Evolutionary conservation across 1,140 invertebrate genomes (phyloP).

Genomic region (Mya arenaria): DNA sequence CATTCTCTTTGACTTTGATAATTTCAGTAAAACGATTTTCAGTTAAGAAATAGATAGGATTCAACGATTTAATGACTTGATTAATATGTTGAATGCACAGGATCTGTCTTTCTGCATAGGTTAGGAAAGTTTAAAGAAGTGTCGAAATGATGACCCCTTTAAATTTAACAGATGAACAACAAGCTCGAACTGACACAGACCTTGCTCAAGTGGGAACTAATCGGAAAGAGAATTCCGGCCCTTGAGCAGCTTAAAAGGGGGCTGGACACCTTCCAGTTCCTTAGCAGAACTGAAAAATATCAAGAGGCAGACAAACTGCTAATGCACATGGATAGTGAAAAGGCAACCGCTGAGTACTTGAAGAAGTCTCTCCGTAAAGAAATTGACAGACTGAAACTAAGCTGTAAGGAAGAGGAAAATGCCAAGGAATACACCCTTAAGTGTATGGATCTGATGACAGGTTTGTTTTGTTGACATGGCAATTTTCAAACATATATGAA

Average conservation of each 20-base stretch:
- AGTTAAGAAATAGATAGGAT: neutral
- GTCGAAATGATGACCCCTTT: no score
- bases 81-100: neutral
- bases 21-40: no score
- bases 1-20: no score
- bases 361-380: slow-evolving; percentile 43
- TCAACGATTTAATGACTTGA: neutral
- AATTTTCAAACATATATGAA: no score
- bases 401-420: slow-evolving; percentile 50
- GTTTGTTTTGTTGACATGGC: slow-evolving; percentile 4
- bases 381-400: slow-evolving; percentile 42
- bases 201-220: slow-evolving; percentile 58
- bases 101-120: no score
- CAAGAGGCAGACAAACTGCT: slow-evolving; percentile 48
- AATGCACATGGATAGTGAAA: slow-evolving; percentile 27
- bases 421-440: slow-evolving; percentile 54
- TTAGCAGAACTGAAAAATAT: slow-evolving; percentile 37
- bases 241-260: slow-evolving; percentile 56
- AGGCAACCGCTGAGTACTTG: slow-evolving; percentile 56
- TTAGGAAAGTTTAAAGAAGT: no score
- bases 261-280: slow-evolving; percentile 52
- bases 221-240: slow-evolving; percentile 49
- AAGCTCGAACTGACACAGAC: slow-evolving; percentile 53
- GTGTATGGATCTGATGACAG: slow-evolving; percentile 58
- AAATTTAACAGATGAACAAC: slow-evolving; percentile 42